phyloP scores from a whole-genome alignment of 2,888 invertebrate genomes.

The Eubasilissa splendida region DNA sequence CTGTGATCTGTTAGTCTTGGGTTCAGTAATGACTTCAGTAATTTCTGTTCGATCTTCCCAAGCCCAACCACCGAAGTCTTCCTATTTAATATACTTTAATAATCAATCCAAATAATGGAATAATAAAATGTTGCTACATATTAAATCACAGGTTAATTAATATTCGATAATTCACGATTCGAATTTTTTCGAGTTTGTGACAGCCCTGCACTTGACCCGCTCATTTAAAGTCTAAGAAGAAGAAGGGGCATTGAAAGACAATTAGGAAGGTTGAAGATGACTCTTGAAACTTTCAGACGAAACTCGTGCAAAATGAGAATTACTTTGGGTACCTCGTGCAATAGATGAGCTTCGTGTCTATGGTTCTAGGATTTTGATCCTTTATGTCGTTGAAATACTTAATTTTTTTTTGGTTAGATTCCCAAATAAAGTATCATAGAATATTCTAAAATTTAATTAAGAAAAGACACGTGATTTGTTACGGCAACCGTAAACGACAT shows the following conservation, averaged over 20 bases:
- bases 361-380: neutral
- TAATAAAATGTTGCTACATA: too few relatives aligned
- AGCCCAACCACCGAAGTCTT: too few relatives aligned
- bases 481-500: too few relatives aligned
- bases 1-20: too few relatives aligned
- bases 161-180: too few relatives aligned
- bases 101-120: too few relatives aligned
- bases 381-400: neutral
- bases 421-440: neutral
- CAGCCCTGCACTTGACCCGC: conserved; percentile 5
- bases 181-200: too few relatives aligned
- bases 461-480: too few relatives aligned
- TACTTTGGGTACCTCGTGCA: conserved; percentile 11
- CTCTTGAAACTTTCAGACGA: conserved; percentile 22
- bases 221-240: conserved; percentile 21
- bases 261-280: conserved; percentile 35
- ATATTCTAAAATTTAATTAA: neutral
- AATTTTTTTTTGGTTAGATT: neutral
- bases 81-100: too few relatives aligned
- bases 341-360: neutral
- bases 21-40: too few relatives aligned
- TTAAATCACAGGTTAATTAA: too few relatives aligned
- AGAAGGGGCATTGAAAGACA: conserved; percentile 19
- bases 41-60: too few relatives aligned
- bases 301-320: conserved; percentile 7